Evolutionary conservation across 2,113 vertebrate species (phyloP).

Genomic region (Prochilodus magdalenae): DNA sequence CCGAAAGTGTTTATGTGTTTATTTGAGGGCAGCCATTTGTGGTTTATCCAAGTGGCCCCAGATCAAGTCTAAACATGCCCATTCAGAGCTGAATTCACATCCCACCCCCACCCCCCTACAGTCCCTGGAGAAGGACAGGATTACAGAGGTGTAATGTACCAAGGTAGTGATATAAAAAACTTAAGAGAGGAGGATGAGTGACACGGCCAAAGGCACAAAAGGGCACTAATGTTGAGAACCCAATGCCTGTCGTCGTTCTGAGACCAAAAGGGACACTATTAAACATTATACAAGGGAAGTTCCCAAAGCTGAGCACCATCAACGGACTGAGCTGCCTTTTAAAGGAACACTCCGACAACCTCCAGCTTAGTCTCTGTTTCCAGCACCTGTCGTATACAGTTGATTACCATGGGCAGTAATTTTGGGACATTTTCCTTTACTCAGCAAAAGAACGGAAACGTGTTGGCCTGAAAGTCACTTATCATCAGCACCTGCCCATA

Average conservation of each 20-base stretch:
- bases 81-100: background rate
- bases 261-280: background rate
- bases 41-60: background rate
- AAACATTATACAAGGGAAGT: slow-evolving; percentile 4
- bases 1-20: slow-evolving; percentile 7
- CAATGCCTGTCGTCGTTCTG: background rate
- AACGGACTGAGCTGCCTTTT: too few relatives aligned
- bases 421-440: too few relatives aligned
- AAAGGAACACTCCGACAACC: background rate
- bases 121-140: slow-evolving; percentile 23
- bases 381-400: too few relatives aligned
- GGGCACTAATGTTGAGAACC: background rate
- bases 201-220: slow-evolving; percentile 12
- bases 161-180: background rate
- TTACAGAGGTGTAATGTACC: slow-evolving; percentile 32
- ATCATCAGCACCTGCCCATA: too few relatives aligned
- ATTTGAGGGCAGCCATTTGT: slow-evolving; percentile 2
- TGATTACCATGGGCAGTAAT: too few relatives aligned
- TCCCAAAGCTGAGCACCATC: background rate
- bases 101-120: background rate
- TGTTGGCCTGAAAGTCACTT: too few relatives aligned
- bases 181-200: background rate
- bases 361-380: too few relatives aligned
- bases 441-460: too few relatives aligned
- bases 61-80: slow-evolving; percentile 23